A percentile compares a stretch with the other conserved stretches of the same genome.
Conservation (phyloP, 2,888 invertebrate genomes). For the Palloptera scutellata region DNA sequence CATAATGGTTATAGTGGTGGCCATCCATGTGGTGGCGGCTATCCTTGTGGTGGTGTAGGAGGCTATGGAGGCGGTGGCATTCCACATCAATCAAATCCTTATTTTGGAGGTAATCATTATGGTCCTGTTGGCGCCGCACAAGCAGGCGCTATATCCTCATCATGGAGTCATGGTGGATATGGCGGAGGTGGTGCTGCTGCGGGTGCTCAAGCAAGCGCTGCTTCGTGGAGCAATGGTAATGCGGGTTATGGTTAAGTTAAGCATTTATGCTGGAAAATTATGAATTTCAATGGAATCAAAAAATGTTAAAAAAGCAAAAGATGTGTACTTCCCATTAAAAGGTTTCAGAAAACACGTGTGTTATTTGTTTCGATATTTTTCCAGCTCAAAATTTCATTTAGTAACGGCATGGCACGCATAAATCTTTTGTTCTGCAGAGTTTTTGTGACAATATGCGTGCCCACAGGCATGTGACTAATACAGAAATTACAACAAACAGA, state of each 20-base stretch:
- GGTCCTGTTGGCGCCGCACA: background rate
- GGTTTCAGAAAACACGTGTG: too few relatives aligned
- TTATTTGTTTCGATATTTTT: too few relatives aligned
- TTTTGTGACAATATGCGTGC: too few relatives aligned
- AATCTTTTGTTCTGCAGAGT: too few relatives aligned
- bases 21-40: background rate
- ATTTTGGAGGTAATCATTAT: too few relatives aligned
- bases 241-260: background rate
- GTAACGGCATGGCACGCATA: too few relatives aligned
- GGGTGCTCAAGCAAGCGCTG: slow-evolving; percentile 2
- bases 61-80: background rate
- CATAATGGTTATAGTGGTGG: background rate
- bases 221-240: background rate
- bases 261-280: background rate
- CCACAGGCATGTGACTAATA: too few relatives aligned
- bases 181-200: background rate
- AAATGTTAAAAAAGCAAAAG: too few relatives aligned
- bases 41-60: background rate
- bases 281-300: too few relatives aligned
- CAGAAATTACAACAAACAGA: too few relatives aligned
- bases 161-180: background rate
- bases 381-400: too few relatives aligned
- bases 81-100: background rate
- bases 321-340: too few relatives aligned
- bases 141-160: background rate